Evolutionary conservation across 2,797 vertebrate species (phyloP), one percentile per base, ranked within the genome.

Genomic region (Xyrichtys novacula): DNA sequence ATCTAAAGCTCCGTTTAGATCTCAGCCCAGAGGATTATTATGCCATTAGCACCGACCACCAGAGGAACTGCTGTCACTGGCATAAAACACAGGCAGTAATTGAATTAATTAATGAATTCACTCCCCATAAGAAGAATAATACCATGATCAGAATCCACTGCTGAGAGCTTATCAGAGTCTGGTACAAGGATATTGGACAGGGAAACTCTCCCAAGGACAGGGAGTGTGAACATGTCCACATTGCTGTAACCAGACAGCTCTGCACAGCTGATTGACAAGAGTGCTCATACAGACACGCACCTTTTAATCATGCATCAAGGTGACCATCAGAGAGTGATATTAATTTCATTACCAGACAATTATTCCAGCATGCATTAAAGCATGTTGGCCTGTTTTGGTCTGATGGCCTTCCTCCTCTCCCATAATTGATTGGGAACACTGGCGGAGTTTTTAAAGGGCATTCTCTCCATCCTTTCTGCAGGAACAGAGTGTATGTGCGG

Each of bases 241-340:
- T 25, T 3, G 1, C 29, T 14, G 16, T 23, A 10, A 32, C 9
- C 2, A 9, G 48, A 22, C 44, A 52, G 6, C 56, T 71, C 32
- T 43, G 48, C 65, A 43, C 71, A n/a, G 6, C 42, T 76, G 85
- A 89, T 71, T 85, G 85, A 87, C 85, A 38, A 55, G 60, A 65
- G 68, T 43, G 29, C 70, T 86, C 53, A 39, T 69, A 26, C 17
- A 4, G 56, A 63, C 65, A 43, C 7, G 50, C 19, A 11, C 7
- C 34, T 68, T 65, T 81, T 79, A 73, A 70, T 86, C 85, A 86
- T 78, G 80, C 74, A 70, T 86, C 86, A 89, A 90, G 86, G 88
- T 89, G 87, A 89, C 85, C 86, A 85, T 54, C 19, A 4, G 55
- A 55, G 44, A 53, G 63, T 59, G 55, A 53, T 66, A 34, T 89